These are phyloP conservation scores for Parotia lawesii DNA, from an alignment of 2,113 vertebrate genomes.

Conservation along the genomic window DNA sequence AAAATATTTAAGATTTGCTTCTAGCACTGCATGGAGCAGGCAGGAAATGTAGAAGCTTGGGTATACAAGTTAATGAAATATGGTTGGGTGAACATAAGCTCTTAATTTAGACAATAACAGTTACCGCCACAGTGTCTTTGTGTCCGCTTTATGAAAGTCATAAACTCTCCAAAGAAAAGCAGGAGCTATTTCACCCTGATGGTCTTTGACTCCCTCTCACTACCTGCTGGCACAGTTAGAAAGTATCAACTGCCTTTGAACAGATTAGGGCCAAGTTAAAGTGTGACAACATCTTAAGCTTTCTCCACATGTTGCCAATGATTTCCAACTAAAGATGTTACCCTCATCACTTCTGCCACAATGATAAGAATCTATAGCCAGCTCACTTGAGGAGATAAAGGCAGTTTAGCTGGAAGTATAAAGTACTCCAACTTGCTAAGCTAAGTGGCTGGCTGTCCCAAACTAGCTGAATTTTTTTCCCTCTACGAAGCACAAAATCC, in stretches of 20 bases:
- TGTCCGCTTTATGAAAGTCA: constrained; percentile 64
- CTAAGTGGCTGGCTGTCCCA: constrained; percentile 65
- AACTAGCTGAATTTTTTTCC: constrained; percentile 69
- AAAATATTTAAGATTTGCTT: constrained; percentile 20
- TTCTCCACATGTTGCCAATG: constrained; percentile 80
- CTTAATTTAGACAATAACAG: constrained; percentile 64
- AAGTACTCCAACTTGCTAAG: constrained; percentile 67
- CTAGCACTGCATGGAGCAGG: neutral
- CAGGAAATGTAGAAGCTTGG: constrained; percentile 50
- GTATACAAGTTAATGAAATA: constrained; percentile 67
- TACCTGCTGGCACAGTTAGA: constrained; percentile 68
- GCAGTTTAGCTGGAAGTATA: constrained; percentile 44
- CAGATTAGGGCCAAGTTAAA: constrained; percentile 85
- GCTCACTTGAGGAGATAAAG: constrained; percentile 75
- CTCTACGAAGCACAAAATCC: constrained; percentile 77
- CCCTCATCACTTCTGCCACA: constrained; percentile 76
- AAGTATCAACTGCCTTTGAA: constrained; percentile 80
- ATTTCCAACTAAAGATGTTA: constrained; percentile 82
- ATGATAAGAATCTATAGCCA: constrained; percentile 75
- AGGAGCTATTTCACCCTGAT: constrained; percentile 32
- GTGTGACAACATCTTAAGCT: constrained; percentile 89
- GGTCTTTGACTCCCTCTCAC: constrained; percentile 58
- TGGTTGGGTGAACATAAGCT: constrained; percentile 65
- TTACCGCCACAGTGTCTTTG: constrained; percentile 40
- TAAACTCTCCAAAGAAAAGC: constrained; percentile 60